Conservation (phyloP, 2,888 invertebrate genomes). For the Automeris io region DNA sequence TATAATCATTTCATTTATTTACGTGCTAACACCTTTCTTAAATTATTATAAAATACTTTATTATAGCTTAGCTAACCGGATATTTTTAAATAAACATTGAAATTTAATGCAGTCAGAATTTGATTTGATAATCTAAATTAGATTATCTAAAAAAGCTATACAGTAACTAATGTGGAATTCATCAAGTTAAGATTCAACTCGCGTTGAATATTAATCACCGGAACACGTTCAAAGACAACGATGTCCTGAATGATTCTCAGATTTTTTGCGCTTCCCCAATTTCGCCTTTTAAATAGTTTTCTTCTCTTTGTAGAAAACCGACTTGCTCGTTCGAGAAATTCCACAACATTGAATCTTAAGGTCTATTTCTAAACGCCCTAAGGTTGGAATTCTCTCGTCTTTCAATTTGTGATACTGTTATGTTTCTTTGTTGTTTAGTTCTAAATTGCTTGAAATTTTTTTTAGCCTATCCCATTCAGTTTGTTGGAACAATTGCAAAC, state of each 20-base stretch:
- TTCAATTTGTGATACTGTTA: slow-evolving; percentile 15
- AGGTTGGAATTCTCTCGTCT: slow-evolving; percentile 26
- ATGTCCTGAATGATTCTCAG: slow-evolving; percentile 7
- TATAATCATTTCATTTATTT: no score
- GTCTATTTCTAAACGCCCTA: slow-evolving; percentile 30
- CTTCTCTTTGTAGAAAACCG: slow-evolving; percentile 41
- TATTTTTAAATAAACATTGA: no score
- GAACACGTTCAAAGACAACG: slow-evolving; percentile 7
- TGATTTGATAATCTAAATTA: no score
- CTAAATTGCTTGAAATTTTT: slow-evolving; percentile 33
- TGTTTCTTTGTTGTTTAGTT: slow-evolving; percentile 26
- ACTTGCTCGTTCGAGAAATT: slow-evolving; percentile 23
- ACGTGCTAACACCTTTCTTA: no score
- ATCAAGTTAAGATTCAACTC: slow-evolving; percentile 1
- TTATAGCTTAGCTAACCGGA: no score
- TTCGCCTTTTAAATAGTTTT: slow-evolving; percentile 30
- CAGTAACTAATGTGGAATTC: no score
- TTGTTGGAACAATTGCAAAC: slow-evolving; percentile 48
- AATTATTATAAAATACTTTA: no score
- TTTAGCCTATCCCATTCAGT: slow-evolving; percentile 26
- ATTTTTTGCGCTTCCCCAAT: slow-evolving; percentile 22
- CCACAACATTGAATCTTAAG: slow-evolving; percentile 16
- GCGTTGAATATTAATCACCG: slow-evolving; percentile 6
- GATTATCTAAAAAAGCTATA: no score
- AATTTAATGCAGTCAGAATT: no score